Base-by-base conservation (phyloP, 2,888 invertebrate genomes). In the Hylaea fasciaria region DNA sequence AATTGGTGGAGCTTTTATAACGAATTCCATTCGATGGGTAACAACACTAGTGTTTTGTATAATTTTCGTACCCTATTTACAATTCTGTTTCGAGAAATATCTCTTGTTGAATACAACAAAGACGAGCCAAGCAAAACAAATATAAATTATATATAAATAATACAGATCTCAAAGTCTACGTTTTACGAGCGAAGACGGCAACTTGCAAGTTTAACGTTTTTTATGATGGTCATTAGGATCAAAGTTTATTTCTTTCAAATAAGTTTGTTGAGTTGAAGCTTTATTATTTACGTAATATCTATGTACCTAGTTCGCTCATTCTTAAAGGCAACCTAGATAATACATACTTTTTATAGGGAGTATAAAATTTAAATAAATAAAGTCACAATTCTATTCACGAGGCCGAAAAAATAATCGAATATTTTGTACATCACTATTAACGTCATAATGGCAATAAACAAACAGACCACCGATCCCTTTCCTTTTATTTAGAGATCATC, bases 111-210 rank as follows among this genome's bases (percentile, higher is more conserved):
- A 16, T 47, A 35, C 47, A 47, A 47, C 14, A 35, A 47, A 47
- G 45, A 45, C 43, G 12, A 11, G 14, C 9, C 32, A 13, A 13
- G 9, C 3, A 46, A 46, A 7, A 46, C 32, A 14, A 32, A 46
- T 46, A 32, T 13, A n/a, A n/a, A n/a, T 22, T 22, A 29, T 29
- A 47, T 32, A 13, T 9, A 13, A n/a, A 13, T 14, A 13, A 10
- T 47, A 47, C 35, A 47, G n/a, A n/a, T n/a, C n/a, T n/a, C n/a
- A n/a, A n/a, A 32, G 37, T 10, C 37, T 37, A 10, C 10, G 32
- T 46, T 46, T 47, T 47, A 47, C 16, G 47, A 47, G 35, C 35
- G 16, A 47, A 14, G 29, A 46, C 35, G 47, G 11, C 16, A 47
- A 47, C 35, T 16, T 47, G 35, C 35, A 47, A 47, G 35, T 47